Conservation (phyloP, 2,113 vertebrate genomes). For the Micromys minutus region DNA sequence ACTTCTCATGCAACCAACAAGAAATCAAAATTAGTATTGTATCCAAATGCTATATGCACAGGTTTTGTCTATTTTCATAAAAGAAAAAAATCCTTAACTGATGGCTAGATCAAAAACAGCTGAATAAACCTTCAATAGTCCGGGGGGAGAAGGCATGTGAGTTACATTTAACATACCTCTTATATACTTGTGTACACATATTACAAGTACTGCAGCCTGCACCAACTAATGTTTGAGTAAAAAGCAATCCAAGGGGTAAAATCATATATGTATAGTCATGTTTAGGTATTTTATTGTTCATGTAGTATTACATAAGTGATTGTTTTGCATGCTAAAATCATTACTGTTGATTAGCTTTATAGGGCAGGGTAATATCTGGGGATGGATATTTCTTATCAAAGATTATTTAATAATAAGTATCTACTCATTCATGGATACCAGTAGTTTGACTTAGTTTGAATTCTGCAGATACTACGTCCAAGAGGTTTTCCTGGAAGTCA, state of each 20-base stretch:
- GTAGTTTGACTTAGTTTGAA: neutral
- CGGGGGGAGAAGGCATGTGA: slow-evolving; percentile 64
- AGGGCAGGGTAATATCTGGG: neutral
- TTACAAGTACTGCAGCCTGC: slow-evolving; percentile 16
- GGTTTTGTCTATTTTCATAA: slow-evolving; percentile 83
- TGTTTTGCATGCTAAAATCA: neutral
- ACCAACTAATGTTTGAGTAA: slow-evolving; percentile 44
- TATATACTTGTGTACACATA: slow-evolving; percentile 72
- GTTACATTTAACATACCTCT: slow-evolving; percentile 74
- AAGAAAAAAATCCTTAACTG: slow-evolving; percentile 84
- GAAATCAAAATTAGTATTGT: slow-evolving; percentile 85
- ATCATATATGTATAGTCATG: neutral
- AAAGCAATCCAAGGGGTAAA: slow-evolving; percentile 28
- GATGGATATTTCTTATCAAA: slow-evolving; percentile 12
- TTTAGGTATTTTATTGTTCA: neutral
- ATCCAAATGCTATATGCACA: slow-evolving; percentile 78
- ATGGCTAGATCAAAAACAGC: slow-evolving; percentile 88
- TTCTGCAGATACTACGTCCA: neutral
- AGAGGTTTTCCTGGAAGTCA: neutral
- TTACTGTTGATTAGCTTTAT: slow-evolving; percentile 15
- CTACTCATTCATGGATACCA: neutral
- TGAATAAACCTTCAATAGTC: slow-evolving; percentile 87
- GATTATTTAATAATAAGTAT: neutral
- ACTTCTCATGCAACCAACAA: slow-evolving; percentile 83
- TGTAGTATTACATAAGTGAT: slow-evolving; percentile 12